These are phyloP conservation scores for Peromyscus melanophrys DNA, from an alignment of 2,797 vertebrate species.

Conservation along the genomic window DNA sequence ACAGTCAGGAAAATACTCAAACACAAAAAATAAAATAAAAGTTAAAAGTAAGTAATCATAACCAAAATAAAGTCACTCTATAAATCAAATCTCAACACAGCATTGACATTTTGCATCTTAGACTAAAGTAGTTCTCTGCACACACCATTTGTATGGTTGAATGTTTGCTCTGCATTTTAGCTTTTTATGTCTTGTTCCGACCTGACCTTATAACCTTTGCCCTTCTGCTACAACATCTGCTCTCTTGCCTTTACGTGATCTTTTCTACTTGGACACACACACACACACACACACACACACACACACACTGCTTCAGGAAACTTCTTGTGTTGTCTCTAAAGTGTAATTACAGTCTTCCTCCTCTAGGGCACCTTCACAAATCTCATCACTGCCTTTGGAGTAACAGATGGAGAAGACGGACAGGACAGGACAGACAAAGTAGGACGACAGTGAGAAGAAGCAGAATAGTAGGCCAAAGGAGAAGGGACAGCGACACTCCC, in stretches of 20 bases:
- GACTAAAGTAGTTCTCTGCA: neutral
- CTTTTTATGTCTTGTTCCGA: neutral
- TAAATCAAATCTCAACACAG: conserved; percentile 7
- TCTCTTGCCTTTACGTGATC: neutral
- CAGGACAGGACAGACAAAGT: neutral
- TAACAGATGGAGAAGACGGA: neutral
- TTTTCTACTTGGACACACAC: neutral
- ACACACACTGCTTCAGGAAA: neutral
- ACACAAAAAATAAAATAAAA: neutral
- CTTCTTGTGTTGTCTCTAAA: neutral
- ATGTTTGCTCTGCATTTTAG: neutral
- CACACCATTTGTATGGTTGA: neutral
- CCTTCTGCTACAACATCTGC: neutral
- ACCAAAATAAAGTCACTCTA: neutral
- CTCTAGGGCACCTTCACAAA: neutral
- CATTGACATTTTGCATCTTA: neutral
- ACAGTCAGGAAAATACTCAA: neutral
- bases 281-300: neutral
- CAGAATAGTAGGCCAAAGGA: neutral
- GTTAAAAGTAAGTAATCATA: conserved; percentile 1
- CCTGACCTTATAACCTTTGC: neutral
- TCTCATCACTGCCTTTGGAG: neutral
- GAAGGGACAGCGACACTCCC: neutral
- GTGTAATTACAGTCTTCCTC: neutral
- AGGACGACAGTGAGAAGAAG: neutral